Base-by-base conservation (phyloP, 2,888 invertebrate genomes). In the Stomorhina lunata region DNA sequence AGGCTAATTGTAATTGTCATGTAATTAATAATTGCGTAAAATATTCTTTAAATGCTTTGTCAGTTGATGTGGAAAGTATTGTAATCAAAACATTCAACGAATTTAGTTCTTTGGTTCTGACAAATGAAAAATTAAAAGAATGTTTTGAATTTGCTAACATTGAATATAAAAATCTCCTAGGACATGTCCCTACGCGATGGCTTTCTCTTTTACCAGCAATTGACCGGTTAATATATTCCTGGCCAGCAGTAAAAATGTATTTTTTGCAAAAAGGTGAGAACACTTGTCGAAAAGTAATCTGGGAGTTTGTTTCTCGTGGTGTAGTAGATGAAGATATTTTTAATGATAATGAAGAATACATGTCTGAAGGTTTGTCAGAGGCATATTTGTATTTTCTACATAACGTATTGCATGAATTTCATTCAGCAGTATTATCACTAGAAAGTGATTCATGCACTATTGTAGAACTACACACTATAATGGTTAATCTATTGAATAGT, bases 361-460 rank as follows among this genome's bases (percentile, higher is more conserved):
- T 43, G 9, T 12, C 0, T 1, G 40, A 40, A n/a, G 40, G 40
- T 12, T 43, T 43, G n/a, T 43, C 43, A 43, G 43, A 43, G 43
- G 43, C 43, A 4, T 43, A 78, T 32, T 66, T 66, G 22, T 75
- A 75, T 75, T 53, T 75, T 37, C 45, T 66, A 29, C 57, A 76
- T 48, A 76, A 68, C 37, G 37, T 59, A 12, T 59, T 79, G 78
- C 78, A 61, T 34, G 59, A 79, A 48, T 79, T 79, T 25, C 32
- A 57, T 27, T 40, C 68, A 40, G 61, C 66, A 29, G 43, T 68
- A 29, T 45, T 75, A 75, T 50, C 55, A 2, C 55, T 69, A 34
- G 69, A 80, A 80, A 80, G 69, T 75, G 48, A 80, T 45, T 57
- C 55, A 15, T 80, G 48, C 20, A 69, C 65, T 34, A 69, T 80